Evolutionary conservation across 2,888 invertebrate genomes (phyloP).

Genomic region (Parascotia fuliginaria): DNA sequence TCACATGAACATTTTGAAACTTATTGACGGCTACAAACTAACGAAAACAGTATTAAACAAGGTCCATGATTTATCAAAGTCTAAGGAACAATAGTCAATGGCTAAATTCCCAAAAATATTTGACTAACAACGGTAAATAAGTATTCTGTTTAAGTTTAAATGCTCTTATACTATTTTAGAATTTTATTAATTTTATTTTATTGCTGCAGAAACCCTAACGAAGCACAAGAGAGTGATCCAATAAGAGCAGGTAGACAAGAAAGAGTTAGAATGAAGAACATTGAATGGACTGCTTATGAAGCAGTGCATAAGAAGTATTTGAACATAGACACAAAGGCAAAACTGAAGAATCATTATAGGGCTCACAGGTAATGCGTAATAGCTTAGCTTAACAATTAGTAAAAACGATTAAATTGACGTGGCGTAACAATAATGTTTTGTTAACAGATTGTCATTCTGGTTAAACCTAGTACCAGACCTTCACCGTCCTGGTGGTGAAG

Average conservation of each 20-base stretch:
- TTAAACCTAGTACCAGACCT: slow-evolving; percentile 96
- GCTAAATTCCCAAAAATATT: too few relatives aligned
- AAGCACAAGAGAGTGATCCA: slow-evolving; percentile 90
- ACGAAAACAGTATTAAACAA: too few relatives aligned
- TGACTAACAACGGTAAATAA: too few relatives aligned
- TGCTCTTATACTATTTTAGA: too few relatives aligned
- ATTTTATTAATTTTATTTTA: neutral
- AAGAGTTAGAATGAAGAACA: slow-evolving; percentile 92
- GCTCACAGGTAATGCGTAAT: slow-evolving; percentile 88
- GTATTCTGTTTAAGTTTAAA: too few relatives aligned
- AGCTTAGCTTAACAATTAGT: neutral
- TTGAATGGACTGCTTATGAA: slow-evolving; percentile 97
- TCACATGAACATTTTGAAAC: too few relatives aligned
- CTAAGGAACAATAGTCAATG: too few relatives aligned
- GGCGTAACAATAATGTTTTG: too few relatives aligned
- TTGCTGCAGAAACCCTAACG: slow-evolving; percentile 93
- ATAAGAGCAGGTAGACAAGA: slow-evolving; percentile 90
- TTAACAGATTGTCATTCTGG: slow-evolving; percentile 95
- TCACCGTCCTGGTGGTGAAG: slow-evolving; percentile 94
- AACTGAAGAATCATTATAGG: slow-evolving; percentile 96
- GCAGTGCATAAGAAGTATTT: slow-evolving; percentile 96
- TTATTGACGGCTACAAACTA: too few relatives aligned
- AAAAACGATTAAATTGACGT: too few relatives aligned
- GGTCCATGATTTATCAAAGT: too few relatives aligned
- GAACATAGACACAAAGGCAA: slow-evolving; percentile 95